A percentile compares a stretch with the other conserved stretches of the same genome.
These are phyloP conservation scores for Schrankia costaestrigalis DNA, from an alignment of 2,888 invertebrate species.

Conservation along the genomic window DNA sequence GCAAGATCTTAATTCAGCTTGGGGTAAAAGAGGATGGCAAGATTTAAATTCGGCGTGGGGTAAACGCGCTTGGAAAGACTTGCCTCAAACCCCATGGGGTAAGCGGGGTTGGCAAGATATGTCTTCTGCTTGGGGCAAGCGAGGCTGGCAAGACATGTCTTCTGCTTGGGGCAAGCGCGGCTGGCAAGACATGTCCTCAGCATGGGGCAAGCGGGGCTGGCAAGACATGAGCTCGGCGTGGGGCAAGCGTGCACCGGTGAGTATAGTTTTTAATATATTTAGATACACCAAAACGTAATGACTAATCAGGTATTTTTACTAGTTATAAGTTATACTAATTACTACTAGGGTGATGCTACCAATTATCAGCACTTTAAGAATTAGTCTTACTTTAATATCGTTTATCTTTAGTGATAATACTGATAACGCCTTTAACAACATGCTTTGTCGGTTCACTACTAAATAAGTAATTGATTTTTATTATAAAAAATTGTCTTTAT, in stretches of 20 bases:
- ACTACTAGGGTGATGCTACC: too few species aligned
- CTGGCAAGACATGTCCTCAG: slow-evolving; percentile 75
- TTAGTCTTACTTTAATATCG: too few species aligned
- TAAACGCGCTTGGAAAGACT: slow-evolving; percentile 80
- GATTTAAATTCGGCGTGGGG: slow-evolving; percentile 80
- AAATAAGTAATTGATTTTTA: too few species aligned
- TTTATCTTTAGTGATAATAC: too few species aligned
- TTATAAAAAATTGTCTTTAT: too few species aligned
- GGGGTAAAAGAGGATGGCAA: slow-evolving; percentile 83
- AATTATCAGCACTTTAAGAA: too few species aligned
- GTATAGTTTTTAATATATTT: slow-evolving; percentile 20
- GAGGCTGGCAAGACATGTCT: slow-evolving; percentile 79
- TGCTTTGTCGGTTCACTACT: too few species aligned
- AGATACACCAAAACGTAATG: neutral
- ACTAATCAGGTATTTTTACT: too few species aligned
- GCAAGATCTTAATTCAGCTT: slow-evolving; percentile 77
- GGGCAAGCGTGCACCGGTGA: slow-evolving; percentile 80
- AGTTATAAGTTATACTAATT: too few species aligned
- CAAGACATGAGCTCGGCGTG: slow-evolving; percentile 79
- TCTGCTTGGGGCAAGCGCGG: slow-evolving; percentile 80
- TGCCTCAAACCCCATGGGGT: slow-evolving; percentile 72
- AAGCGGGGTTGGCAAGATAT: slow-evolving; percentile 82
- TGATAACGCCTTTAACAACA: too few species aligned
- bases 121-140: slow-evolving; percentile 78
- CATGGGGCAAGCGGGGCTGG: slow-evolving; percentile 83